A percentile compares a stretch with the other conserved stretches of the same genome.
phyloP scores from a whole-genome alignment of 1,140 invertebrate species.

The Eupeodes corollae region DNA sequence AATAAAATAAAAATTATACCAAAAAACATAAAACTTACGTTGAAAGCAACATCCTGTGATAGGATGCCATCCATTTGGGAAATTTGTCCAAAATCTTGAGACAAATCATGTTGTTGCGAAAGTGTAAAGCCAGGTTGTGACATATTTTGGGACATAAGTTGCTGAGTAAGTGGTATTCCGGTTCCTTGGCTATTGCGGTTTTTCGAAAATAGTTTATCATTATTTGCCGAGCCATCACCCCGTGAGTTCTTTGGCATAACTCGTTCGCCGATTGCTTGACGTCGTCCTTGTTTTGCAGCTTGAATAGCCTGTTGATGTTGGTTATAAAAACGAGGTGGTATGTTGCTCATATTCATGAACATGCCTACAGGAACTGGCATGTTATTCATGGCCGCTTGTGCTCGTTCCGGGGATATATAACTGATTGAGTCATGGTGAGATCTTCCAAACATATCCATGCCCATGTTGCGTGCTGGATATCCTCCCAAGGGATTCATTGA shows the following conservation, averaged over 20 bases:
- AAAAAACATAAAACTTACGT: slow-evolving; percentile 14
- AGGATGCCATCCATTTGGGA: slow-evolving; percentile 89
- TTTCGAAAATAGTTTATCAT: slow-evolving; percentile 2
- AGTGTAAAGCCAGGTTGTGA: slow-evolving; percentile 53
- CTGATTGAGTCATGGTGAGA: slow-evolving; percentile 86
- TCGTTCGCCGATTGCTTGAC: slow-evolving; percentile 7
- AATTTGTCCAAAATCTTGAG: slow-evolving; percentile 85
- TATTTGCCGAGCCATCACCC: not conserved
- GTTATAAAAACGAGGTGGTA: slow-evolving; percentile 78
- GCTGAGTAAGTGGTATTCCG: slow-evolving; percentile 37
- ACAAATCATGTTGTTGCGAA: slow-evolving; percentile 71
- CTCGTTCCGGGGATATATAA: slow-evolving; percentile 80
- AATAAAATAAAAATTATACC: not conserved
- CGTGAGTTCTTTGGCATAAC: not conserved
- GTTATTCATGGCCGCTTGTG: slow-evolving; percentile 62
- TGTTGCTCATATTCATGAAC: slow-evolving; percentile 87
- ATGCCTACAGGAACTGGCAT: slow-evolving; percentile 87
- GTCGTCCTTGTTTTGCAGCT: slow-evolving; percentile 28
- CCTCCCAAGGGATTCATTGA: slow-evolving; percentile 10
- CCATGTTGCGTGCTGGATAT: slow-evolving; percentile 40
- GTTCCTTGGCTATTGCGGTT: slow-evolving; percentile 2
- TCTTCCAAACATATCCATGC: slow-evolving; percentile 49
- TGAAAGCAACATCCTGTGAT: slow-evolving; percentile 63
- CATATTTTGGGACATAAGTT: slow-evolving; percentile 54
- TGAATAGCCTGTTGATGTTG: slow-evolving; percentile 55